A percentile compares a stretch with the other conserved stretches of the same genome.
Evolutionary conservation across 1,140 invertebrate species (phyloP).

Genomic region (Cyphomyrmex costatus): DNA sequence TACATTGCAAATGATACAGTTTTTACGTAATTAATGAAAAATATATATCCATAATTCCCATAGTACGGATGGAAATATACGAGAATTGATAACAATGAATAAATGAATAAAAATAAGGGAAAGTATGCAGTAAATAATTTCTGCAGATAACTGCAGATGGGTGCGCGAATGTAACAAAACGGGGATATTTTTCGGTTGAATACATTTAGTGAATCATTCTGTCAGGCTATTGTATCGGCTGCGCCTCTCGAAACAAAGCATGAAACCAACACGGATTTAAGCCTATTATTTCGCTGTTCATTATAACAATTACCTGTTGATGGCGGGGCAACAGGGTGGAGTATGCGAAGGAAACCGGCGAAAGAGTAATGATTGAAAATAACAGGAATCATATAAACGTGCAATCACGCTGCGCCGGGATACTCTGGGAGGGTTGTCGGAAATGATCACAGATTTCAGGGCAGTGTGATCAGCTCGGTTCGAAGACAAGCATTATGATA

Average conservation of each 20-base stretch:
- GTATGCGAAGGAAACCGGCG: slow-evolving; percentile 56
- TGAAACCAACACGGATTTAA: slow-evolving; percentile 65
- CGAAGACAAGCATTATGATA: slow-evolving; percentile 85
- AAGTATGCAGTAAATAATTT: slow-evolving; percentile 13
- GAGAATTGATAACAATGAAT: not conserved
- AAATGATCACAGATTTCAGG: slow-evolving; percentile 79
- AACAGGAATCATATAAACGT: slow-evolving; percentile 85
- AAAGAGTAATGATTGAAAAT: slow-evolving; percentile 84
- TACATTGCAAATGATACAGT: not conserved
- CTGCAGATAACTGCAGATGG: not conserved
- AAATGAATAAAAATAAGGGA: not conserved
- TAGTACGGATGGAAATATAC: not conserved
- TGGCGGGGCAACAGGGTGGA: slow-evolving; percentile 52
- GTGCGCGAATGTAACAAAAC: slow-evolving; percentile 4
- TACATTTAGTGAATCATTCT: slow-evolving; percentile 58
- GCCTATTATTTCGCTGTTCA: slow-evolving; percentile 78
- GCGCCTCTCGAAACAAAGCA: slow-evolving; percentile 74
- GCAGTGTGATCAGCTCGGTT: slow-evolving; percentile 77
- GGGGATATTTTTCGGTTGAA: slow-evolving; percentile 16
- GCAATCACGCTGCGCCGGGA: slow-evolving; percentile 77
- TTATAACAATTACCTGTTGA: slow-evolving; percentile 79
- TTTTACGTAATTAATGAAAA: not conserved
- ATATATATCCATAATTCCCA: not conserved
- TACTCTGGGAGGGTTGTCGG: slow-evolving; percentile 68
- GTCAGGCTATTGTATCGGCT: slow-evolving; percentile 40